Percentiles rank a stretch among this genome's conserved stretches.
phyloP scores from a whole-genome alignment of 2,888 invertebrate genomes.

The Lamellibrachia satsuma region DNA sequence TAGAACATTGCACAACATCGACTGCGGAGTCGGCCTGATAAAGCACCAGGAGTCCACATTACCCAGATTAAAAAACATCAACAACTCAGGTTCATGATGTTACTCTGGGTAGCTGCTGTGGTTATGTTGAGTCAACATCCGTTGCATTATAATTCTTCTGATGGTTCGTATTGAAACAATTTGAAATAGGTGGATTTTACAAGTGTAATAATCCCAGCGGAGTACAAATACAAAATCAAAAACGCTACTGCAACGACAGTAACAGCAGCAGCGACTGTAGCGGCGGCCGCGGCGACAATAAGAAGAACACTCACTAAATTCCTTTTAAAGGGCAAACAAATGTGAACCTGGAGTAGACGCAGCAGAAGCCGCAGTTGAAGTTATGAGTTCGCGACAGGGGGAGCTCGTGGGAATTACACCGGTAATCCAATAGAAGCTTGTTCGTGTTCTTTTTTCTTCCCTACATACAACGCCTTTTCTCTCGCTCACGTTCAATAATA shows the following conservation, averaged over 20 bases:
- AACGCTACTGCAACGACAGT: neutral
- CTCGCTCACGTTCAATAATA: neutral
- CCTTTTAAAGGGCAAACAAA: neutral
- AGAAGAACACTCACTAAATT: neutral
- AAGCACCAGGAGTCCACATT: too few relatives aligned
- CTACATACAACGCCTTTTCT: neutral
- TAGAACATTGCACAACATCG: too few relatives aligned
- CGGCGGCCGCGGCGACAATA: neutral
- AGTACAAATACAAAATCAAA: too few relatives aligned
- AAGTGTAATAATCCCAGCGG: too few relatives aligned
- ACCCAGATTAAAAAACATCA: too few relatives aligned
- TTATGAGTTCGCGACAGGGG: neutral
- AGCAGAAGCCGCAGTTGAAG: neutral
- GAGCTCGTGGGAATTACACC: neutral
- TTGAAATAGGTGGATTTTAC: too few relatives aligned
- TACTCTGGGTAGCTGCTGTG: too few relatives aligned
- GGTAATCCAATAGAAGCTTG: neutral
- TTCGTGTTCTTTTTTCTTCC: neutral
- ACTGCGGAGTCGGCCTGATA: too few relatives aligned
- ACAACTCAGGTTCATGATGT: too few relatives aligned
- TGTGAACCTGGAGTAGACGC: neutral
- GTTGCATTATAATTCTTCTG: too few relatives aligned
- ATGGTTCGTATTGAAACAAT: too few relatives aligned
- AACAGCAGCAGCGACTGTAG: neutral
- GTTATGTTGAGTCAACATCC: too few relatives aligned